Percentiles rank a stretch among this genome's conserved stretches.
phyloP scores from a whole-genome alignment of 2,113 vertebrate genomes.

The Strigops habroptila region DNA sequence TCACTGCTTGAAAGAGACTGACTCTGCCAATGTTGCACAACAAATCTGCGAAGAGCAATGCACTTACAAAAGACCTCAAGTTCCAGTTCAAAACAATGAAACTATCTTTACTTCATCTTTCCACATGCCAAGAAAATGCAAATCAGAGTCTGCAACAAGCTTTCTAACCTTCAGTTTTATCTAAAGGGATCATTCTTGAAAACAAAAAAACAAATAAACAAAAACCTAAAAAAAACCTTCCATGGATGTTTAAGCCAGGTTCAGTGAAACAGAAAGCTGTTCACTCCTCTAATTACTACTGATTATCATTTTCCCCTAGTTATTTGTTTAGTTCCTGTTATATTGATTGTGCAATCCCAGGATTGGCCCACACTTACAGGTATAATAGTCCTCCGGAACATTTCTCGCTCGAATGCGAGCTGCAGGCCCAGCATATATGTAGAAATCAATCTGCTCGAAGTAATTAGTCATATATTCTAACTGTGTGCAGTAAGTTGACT shows the following conservation, averaged over 20 bases:
- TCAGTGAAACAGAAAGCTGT: background rate
- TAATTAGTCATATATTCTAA: constrained; percentile 80
- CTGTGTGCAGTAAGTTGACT: constrained; percentile 80
- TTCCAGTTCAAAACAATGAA: background rate
- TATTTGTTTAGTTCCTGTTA: background rate
- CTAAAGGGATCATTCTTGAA: background rate
- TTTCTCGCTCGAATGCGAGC: constrained; percentile 79
- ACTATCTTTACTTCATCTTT: background rate
- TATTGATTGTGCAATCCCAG: background rate
- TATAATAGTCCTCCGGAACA: constrained; percentile 80
- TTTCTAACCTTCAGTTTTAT: background rate
- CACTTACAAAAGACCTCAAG: background rate
- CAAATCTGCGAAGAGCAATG: background rate
- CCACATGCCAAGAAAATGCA: background rate
- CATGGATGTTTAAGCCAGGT: background rate
- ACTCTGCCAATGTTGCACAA: background rate
- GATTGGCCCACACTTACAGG: constrained; percentile 77
- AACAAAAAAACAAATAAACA: background rate
- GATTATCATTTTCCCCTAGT: background rate
- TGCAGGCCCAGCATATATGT: constrained; percentile 84
- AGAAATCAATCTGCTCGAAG: constrained; percentile 73
- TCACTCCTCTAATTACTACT: background rate
- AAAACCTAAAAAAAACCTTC: background rate
- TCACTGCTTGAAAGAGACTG: background rate
- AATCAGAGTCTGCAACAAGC: background rate